Conservation (phyloP, 1,140 invertebrate species). For the Pseudomyrmex cubaensis region DNA sequence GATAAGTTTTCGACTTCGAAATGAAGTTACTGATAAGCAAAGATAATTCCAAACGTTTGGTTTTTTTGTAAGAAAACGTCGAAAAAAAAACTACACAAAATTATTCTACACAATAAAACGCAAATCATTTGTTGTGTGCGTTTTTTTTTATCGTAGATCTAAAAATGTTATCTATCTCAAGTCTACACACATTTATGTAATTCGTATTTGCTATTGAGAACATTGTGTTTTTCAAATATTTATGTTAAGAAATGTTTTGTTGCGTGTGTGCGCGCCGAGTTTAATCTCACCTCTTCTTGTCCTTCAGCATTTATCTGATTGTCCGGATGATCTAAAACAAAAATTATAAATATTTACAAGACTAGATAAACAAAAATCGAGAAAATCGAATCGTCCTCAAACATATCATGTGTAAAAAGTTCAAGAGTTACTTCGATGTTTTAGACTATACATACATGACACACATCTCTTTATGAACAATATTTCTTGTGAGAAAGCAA, state of each 20-base stretch:
- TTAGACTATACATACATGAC: no score
- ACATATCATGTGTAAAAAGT: background rate
- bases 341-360: conserved; percentile 3
- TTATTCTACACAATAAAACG: conserved; percentile 1
- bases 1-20: background rate
- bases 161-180: background rate
- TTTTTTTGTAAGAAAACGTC: background rate
- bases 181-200: no score
- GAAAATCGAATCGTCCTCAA: background rate
- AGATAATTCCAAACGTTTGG: background rate
- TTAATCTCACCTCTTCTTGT: conserved; percentile 60
- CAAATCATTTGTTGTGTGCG: no score
- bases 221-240: background rate
- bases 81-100: background rate
- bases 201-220: background rate
- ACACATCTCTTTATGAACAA: background rate
- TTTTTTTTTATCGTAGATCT: background rate
- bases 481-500: background rate
- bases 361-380: background rate
- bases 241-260: background rate
- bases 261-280: background rate
- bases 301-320: conserved; percentile 30
- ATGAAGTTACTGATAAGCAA: background rate
- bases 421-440: background rate
- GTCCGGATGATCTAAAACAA: conserved; percentile 63